Conservation (phyloP, 1,140 invertebrate species). For the Melipona quadrifasciata region DNA sequence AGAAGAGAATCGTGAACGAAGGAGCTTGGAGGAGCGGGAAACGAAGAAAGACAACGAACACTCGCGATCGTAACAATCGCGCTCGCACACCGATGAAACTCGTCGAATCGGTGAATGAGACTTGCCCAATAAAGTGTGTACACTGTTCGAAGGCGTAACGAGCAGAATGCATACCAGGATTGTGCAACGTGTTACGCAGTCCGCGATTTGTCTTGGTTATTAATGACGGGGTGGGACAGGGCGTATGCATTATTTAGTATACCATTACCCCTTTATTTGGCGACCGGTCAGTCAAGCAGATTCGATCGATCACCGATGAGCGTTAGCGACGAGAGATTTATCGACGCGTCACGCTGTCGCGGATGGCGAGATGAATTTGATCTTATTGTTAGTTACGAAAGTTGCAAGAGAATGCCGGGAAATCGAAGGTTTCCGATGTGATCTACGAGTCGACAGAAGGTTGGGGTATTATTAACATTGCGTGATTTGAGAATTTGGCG, state of each 20-base stretch:
- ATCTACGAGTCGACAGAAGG: no score
- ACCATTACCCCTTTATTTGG: conserved; percentile 47
- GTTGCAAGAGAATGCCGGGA: no score
- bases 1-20: neutral
- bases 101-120: conserved; percentile 44
- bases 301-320: neutral
- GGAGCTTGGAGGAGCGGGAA: neutral
- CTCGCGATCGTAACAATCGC: conserved; percentile 50
- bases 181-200: conserved; percentile 57
- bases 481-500: no score
- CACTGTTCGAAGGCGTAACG: conserved; percentile 41
- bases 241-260: conserved; percentile 41
- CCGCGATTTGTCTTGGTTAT: conserved; percentile 46
- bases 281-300: neutral
- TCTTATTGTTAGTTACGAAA: no score
- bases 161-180: conserved; percentile 52
- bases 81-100: neutral
- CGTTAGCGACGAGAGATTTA: no score
- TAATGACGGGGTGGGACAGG: conserved; percentile 32
- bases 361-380: no score
- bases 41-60: conserved; percentile 16
- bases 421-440: no score
- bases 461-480: no score
- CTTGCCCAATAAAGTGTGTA: conserved; percentile 51
- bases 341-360: no score